Conservation (phyloP, 2,797 vertebrate genomes). For the Cryptoprocta ferox region DNA sequence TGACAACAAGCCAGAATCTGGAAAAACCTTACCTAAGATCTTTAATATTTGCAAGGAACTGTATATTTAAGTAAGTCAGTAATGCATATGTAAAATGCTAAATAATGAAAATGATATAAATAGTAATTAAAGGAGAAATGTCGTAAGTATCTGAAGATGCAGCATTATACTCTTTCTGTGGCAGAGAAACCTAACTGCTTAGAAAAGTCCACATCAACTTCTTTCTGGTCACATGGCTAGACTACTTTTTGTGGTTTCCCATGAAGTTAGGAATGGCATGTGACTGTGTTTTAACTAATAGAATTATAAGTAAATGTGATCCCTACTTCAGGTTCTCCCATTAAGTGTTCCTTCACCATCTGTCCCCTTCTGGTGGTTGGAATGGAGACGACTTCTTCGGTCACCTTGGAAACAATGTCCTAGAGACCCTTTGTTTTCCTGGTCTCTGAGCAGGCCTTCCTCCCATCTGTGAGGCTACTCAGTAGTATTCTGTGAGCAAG, state of each 20-base stretch:
- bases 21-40: not conserved
- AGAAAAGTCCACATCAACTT: not conserved
- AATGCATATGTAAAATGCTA: not conserved
- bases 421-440: not conserved
- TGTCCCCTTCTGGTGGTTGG: not conserved
- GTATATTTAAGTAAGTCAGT: not conserved
- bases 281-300: not conserved
- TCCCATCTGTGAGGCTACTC: not conserved
- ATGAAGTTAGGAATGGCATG: not conserved
- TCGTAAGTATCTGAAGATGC: not conserved
- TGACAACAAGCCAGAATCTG: not conserved
- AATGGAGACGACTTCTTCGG: not conserved
- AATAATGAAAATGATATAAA: not conserved
- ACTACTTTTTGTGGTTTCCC: not conserved
- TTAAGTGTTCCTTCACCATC: not conserved
- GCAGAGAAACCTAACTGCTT: not conserved
- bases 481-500: not conserved
- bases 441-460: not conserved
- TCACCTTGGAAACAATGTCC: not conserved
- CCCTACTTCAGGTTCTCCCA: not conserved
- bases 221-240: not conserved
- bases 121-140: not conserved
- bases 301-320: not conserved
- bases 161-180: not conserved
- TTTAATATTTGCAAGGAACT: conserved; percentile 30